Base-by-base conservation (phyloP, 2,888 invertebrate genomes). In the Caenorhabditis angaria region DNA sequence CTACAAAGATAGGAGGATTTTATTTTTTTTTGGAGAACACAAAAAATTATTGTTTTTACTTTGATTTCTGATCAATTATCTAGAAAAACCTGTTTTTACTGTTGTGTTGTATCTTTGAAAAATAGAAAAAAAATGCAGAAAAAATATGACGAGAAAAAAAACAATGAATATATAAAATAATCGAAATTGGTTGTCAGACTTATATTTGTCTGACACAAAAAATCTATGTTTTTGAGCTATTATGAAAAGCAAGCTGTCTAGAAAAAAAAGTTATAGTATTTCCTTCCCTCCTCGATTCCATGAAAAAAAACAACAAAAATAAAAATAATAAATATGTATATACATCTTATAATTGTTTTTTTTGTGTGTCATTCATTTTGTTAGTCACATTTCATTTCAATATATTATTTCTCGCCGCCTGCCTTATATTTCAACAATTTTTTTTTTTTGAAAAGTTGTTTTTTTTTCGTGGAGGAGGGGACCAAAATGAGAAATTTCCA, bases 291-390 rank as follows among this genome's bases (percentile, higher is more conserved):
- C 18, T 41, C 41, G 41, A 32, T 32, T 5, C 32, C 12, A 8
- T 32, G 14, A 41, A 41, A 41, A 12, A 12, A 12, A 41, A 12
- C 41, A 41, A 41, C 14, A 41, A 41, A 41, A 41, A 41, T 18
- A 41, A 41, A 41, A 41, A 41, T 41, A 41, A 41, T 41, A 41
- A 41, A 41, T 41, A 41, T 41, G 18, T 18, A 41, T 41, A 41
- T 18, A 41, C 18, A 41, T 41, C 41, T 32, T 10, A 32, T 32
- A 5, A 32, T 32, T 41, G 41, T 41, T 41, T 41, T 18, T n/a
- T n/a, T n/a, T n/a, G n/a, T n/a, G n/a, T n/a, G n/a, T n/a, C n/a
- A n/a, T n/a, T n/a, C n/a, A n/a, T n/a, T n/a, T 41, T 41, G 41
- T 41, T 41, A 41, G 41, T 41, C 41, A 41, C 18, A 18, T 41